Evolutionary conservation across 2,888 invertebrate species (phyloP).

Genomic region (Chromoteleia sp.): DNA sequence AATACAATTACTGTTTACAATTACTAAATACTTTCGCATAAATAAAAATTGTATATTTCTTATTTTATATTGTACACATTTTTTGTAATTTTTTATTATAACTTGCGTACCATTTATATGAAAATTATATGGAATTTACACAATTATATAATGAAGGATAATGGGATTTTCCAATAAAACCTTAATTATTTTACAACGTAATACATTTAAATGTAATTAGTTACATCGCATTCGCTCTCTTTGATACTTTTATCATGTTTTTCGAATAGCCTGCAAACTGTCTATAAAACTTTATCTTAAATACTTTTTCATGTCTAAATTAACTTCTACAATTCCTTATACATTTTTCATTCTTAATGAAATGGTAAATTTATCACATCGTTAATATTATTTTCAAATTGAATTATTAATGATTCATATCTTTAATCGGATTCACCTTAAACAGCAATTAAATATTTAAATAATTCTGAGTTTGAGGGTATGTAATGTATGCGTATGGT

Average conservation of each 20-base stretch:
- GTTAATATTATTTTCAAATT: neutral
- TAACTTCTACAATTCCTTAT: neutral
- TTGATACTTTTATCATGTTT: conserved; percentile 19
- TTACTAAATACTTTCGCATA: too few species aligned
- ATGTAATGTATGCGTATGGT: too few species aligned
- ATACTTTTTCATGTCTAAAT: conserved; percentile 9
- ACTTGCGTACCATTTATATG: too few species aligned
- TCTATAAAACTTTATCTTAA: conserved; percentile 4
- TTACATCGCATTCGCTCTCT: neutral
- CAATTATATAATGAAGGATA: too few species aligned
- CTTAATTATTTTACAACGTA: neutral
- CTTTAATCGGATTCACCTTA: neutral
- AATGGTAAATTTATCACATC: conserved; percentile 1
- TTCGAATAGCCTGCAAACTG: conserved; percentile 11
- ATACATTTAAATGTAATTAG: conserved; percentile 1
- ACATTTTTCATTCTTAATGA: neutral
- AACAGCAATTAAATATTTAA: neutral
- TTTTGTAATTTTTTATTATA: too few species aligned
- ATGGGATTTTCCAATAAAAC: neutral
- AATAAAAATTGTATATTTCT: too few species aligned
- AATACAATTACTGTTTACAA: too few species aligned
- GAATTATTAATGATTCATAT: too few species aligned
- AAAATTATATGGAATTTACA: too few species aligned
- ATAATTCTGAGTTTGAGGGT: too few species aligned
- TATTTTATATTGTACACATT: too few species aligned